phyloP scores from a whole-genome alignment of 2,888 invertebrate species.

The Boloria selene region DNA sequence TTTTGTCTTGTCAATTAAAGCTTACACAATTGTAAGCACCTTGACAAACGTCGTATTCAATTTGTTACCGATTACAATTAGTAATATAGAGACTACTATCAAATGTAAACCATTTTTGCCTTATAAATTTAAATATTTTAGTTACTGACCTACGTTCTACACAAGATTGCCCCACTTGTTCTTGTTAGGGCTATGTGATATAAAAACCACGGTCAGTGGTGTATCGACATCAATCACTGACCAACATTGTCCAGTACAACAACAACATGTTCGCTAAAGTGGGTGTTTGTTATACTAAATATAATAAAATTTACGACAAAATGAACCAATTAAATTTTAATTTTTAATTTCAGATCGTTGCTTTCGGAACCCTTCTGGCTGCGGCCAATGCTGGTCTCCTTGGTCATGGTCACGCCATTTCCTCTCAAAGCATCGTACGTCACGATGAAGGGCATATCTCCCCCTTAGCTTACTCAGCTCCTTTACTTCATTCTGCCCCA shows the following conservation, averaged over 20 bases:
- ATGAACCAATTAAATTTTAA: too few species aligned
- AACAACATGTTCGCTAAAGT: constrained; percentile 69
- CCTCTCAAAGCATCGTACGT: constrained; percentile 58
- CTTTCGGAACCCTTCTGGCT: constrained; percentile 51
- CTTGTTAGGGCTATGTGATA: constrained; percentile 32
- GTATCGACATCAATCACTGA: constrained; percentile 63
- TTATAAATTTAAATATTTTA: constrained; percentile 17
- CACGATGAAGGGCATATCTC: constrained; percentile 51
- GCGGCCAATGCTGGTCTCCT: constrained; percentile 67
- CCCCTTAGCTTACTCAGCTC: constrained; percentile 44
- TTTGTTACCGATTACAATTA: background rate
- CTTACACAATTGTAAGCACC: constrained; percentile 7
- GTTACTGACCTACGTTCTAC: constrained; percentile 26
- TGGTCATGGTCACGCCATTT: constrained; percentile 51
- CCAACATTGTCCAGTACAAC: constrained; percentile 53
- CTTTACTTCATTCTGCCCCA: constrained; percentile 48
- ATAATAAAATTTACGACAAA: background rate
- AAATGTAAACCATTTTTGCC: background rate
- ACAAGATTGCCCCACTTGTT: constrained; percentile 33
- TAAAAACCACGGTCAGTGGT: constrained; percentile 35
- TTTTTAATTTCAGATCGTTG: constrained; percentile 42
- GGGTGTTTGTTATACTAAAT: constrained; percentile 38
- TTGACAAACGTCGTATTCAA: constrained; percentile 9
- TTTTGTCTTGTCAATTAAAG: constrained; percentile 5
- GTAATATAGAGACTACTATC: background rate